A percentile compares a stretch with the other conserved stretches of the same genome.
phyloP scores from a whole-genome alignment of 1,140 invertebrate species.

The Tigriopus japonicus region DNA sequence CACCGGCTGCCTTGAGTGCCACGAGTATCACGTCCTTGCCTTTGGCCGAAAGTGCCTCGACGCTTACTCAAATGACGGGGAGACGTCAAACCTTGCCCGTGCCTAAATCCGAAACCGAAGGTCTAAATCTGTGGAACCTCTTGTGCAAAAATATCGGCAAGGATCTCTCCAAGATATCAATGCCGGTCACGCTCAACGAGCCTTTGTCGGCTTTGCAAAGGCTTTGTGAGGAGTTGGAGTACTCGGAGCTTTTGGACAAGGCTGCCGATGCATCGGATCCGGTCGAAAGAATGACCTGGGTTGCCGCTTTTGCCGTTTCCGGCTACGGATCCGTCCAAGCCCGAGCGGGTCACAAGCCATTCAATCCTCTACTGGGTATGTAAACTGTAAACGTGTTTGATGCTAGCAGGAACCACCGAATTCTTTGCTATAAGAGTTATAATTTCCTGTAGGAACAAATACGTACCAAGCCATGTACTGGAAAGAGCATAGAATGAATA shows the following conservation, averaged over 20 bases:
- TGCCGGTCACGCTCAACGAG: constrained; percentile 65
- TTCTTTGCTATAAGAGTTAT: no score
- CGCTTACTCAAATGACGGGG: constrained; percentile 29
- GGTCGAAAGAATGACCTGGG: constrained; percentile 47
- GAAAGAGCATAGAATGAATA: no score
- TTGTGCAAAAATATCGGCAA: constrained; percentile 68
- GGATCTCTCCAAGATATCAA: constrained; percentile 59
- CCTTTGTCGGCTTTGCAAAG: constrained; percentile 55
- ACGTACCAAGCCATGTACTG: no score
- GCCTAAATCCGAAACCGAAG: constrained; percentile 46
- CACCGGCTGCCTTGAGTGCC: background rate
- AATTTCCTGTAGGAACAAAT: no score
- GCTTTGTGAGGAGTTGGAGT: constrained; percentile 66
- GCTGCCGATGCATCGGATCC: constrained; percentile 41
- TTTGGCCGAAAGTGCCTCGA: background rate
- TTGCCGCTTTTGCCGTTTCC: constrained; percentile 64
- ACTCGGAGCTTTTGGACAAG: constrained; percentile 53
- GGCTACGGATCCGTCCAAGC: constrained; percentile 56
- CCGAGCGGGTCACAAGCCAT: constrained; percentile 62
- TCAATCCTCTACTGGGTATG: constrained; percentile 45
- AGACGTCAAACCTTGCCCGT: constrained; percentile 47
- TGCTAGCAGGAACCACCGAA: no score
- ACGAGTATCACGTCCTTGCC: no score
- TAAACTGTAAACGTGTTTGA: no score
- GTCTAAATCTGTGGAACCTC: constrained; percentile 56